Evolutionary conservation across 1,140 invertebrate species (phyloP).

Genomic region (Pogonus chalceus): DNA sequence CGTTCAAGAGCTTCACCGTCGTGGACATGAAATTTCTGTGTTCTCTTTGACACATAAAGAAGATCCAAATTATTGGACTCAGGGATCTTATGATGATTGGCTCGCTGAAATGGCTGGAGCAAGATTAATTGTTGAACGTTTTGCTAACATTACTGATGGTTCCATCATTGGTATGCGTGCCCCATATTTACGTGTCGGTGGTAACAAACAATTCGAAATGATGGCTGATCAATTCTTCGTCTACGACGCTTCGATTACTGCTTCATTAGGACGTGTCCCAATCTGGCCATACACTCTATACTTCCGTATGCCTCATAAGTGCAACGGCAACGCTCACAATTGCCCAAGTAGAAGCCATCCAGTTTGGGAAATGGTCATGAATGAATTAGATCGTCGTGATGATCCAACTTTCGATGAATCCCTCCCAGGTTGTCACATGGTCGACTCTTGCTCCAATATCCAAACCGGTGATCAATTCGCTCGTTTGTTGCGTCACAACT

Average conservation of each 20-base stretch:
- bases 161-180: slow-evolving; percentile 81
- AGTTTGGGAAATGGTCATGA: slow-evolving; percentile 95
- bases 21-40: slow-evolving; percentile 87
- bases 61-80: slow-evolving; percentile 79
- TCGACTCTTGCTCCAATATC: slow-evolving; percentile 88
- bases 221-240: slow-evolving; percentile 92
- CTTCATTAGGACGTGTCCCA: slow-evolving; percentile 74
- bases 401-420: slow-evolving; percentile 85
- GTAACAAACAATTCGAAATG: slow-evolving; percentile 93
- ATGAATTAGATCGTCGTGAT: slow-evolving; percentile 83
- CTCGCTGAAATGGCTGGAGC: slow-evolving; percentile 92
- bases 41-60: slow-evolving; percentile 92
- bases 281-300: slow-evolving; percentile 94
- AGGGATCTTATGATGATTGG: slow-evolving; percentile 84
- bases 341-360: slow-evolving; percentile 83
- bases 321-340: slow-evolving; percentile 86
- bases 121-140: slow-evolving; percentile 74
- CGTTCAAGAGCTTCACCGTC: slow-evolving; percentile 81
- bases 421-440: slow-evolving; percentile 85
- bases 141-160: slow-evolving; percentile 84
- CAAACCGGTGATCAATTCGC: slow-evolving; percentile 80
- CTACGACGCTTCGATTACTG: slow-evolving; percentile 89
- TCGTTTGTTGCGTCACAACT: slow-evolving; percentile 82
- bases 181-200: slow-evolving; percentile 82
- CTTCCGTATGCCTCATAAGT: slow-evolving; percentile 91